A percentile compares a stretch with the other conserved stretches of the same genome.
Conservation (phyloP, 2,888 invertebrate species). For the Germaria angustata region DNA sequence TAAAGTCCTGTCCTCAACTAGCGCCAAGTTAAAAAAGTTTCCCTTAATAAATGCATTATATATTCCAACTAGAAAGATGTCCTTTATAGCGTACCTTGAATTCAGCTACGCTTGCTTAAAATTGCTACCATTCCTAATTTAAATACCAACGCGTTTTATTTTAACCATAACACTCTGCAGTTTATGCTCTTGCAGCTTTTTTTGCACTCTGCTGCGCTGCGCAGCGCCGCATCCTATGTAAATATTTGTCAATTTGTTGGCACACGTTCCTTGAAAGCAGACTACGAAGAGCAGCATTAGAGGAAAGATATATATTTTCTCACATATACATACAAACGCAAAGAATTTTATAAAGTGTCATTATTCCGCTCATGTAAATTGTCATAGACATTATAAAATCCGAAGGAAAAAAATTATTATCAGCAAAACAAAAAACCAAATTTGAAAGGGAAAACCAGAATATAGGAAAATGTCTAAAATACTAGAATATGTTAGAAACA, state of each 20-base stretch:
- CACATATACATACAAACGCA: not conserved
- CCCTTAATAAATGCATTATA: too few relatives aligned
- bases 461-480: constrained; percentile 14
- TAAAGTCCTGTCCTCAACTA: too few relatives aligned
- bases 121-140: constrained; percentile 20
- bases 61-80: too few relatives aligned
- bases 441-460: constrained; percentile 22
- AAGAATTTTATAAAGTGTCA: constrained; percentile 47
- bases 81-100: not conserved
- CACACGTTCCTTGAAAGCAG: constrained; percentile 70
- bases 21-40: too few relatives aligned
- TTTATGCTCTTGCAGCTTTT: constrained; percentile 2
- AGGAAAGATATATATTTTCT: not conserved
- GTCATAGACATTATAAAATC: constrained; percentile 56
- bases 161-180: constrained; percentile 30
- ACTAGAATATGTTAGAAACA: not conserved
- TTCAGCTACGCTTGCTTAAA: not conserved
- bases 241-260: constrained; percentile 79
- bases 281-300: not conserved
- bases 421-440: constrained; percentile 22
- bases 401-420: not conserved
- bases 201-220: not conserved
- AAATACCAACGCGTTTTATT: constrained; percentile 62
- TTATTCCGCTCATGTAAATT: constrained; percentile 60
- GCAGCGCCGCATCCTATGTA: constrained; percentile 73